Evolutionary conservation across 1,140 invertebrate species (phyloP).

Genomic region (Fragariocoptes setiger): DNA sequence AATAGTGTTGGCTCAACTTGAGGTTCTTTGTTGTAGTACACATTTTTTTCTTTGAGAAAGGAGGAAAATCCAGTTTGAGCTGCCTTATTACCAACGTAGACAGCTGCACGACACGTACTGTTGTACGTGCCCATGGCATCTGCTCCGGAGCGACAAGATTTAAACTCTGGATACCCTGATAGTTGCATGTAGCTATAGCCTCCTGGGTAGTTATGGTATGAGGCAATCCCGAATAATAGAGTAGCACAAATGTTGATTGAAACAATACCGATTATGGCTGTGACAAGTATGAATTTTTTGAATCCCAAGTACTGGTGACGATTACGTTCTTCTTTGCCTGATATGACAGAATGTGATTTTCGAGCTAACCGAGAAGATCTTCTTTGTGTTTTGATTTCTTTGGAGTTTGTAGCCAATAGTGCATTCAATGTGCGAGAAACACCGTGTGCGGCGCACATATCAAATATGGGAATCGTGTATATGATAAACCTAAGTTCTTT

Average conservation of each 20-base stretch:
- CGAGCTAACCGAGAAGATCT: neutral
- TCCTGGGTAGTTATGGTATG: conserved; percentile 8
- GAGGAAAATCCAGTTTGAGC: conserved; percentile 9
- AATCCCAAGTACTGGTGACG: neutral
- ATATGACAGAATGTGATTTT: neutral
- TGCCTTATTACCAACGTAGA: conserved; percentile 9
- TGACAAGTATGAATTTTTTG: neutral
- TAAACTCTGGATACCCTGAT: neutral
- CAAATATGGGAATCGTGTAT: conserved; percentile 73
- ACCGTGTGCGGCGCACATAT: conserved; percentile 41
- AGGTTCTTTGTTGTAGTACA: conserved; percentile 7
- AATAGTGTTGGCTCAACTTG: neutral
- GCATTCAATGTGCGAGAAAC: neutral
- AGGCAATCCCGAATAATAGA: conserved; percentile 1
- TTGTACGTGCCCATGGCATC: neutral
- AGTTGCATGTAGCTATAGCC: conserved; percentile 3
- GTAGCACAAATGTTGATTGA: conserved; percentile 1
- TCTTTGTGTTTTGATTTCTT: conserved; percentile 1
- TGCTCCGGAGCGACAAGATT: neutral
- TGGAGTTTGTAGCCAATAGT: conserved; percentile 1
- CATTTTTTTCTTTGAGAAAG: conserved; percentile 6
- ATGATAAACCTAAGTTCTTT: conserved; percentile 95
- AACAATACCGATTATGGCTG: conserved; percentile 2
- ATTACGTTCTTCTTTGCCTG: neutral
- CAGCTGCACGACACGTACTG: neutral